phyloP scores from a whole-genome alignment of 2,113 vertebrate species.

The Lepus timidus region DNA sequence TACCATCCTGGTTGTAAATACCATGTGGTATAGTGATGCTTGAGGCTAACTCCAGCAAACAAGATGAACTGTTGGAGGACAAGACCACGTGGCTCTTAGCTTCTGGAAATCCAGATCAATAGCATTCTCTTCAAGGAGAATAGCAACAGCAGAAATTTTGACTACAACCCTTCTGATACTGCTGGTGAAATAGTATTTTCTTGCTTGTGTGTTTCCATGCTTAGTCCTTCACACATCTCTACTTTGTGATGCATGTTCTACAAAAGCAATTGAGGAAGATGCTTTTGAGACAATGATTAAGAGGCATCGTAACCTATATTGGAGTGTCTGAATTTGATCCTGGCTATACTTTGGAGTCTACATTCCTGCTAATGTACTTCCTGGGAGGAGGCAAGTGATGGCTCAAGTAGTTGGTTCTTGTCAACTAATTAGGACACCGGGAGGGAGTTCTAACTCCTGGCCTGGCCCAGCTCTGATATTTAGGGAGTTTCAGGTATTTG shows the following conservation, averaged over 20 bases:
- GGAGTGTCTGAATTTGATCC: too few species aligned
- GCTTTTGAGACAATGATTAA: too few species aligned
- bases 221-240: not conserved
- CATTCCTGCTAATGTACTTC: too few species aligned
- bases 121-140: slow-evolving; percentile 31
- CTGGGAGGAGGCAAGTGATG: too few species aligned
- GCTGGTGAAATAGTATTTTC: not conserved
- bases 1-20: slow-evolving; percentile 36
- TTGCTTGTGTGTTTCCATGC: not conserved
- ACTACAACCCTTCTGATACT: not conserved
- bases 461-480: too few species aligned
- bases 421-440: too few species aligned
- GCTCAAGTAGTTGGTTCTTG: too few species aligned
- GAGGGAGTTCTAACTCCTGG: too few species aligned
- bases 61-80: not conserved
- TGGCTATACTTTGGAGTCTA: too few species aligned
- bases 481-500: too few species aligned
- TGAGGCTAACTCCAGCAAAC: not conserved
- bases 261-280: not conserved
- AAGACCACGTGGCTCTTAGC: not conserved
- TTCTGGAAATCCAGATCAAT: not conserved
- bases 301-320: too few species aligned
- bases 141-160: not conserved
- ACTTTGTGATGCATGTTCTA: not conserved
- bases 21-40: not conserved